Evolutionary conservation across 2,797 vertebrate genomes (phyloP), one percentile per base, ranked within the genome.

Genomic region (Bufotes viridis): DNA sequence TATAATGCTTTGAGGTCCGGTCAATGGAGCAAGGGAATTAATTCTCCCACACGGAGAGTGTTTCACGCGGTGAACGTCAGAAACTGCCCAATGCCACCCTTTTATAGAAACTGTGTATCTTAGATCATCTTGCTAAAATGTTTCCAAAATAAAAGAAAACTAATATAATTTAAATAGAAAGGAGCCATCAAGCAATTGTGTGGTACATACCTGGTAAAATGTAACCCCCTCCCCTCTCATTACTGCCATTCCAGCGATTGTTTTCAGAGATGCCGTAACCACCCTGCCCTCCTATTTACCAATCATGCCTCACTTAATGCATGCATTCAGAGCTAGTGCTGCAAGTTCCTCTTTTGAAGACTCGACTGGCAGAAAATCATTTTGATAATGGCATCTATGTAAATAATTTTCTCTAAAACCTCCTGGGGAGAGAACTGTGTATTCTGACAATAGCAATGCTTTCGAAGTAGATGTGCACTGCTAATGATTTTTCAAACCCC

Each of bases 371-470:
- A 88, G 82, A 85, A 88, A 85, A 88, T 88, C 82, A 88, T 84
- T 88, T 84, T 69, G 87, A 88, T 88, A 88, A 88, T 88, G 76
- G 87, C 87, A 81, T 84, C 82, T 88, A 88, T 88, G 82, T 88
- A 88, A 88, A 88, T 88, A 88, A 88, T 88, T 85, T 83, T 81
- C 87, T 88, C 75, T 67, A 29, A 58, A 85, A 85, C 87, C 87
- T 85, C 87, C 87, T 85, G 87, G 55, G 69, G 87, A 75, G 82
- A 67, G 65, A 81, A 74, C 81, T 63, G 55, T 65, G 13, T 61
- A 60, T 84, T 88, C 82, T 88, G 87, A 85, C 82, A 85, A 88
- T 88, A 88, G 87, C 34, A 65, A 81, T 81, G 87, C 78, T 84
- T 88, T 72, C 65, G 67, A 85, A 88, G 85, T 85, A 75, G 58